Evolutionary conservation across 1,140 invertebrate species (phyloP).

Genomic region (Drosophila neocordata): DNA sequence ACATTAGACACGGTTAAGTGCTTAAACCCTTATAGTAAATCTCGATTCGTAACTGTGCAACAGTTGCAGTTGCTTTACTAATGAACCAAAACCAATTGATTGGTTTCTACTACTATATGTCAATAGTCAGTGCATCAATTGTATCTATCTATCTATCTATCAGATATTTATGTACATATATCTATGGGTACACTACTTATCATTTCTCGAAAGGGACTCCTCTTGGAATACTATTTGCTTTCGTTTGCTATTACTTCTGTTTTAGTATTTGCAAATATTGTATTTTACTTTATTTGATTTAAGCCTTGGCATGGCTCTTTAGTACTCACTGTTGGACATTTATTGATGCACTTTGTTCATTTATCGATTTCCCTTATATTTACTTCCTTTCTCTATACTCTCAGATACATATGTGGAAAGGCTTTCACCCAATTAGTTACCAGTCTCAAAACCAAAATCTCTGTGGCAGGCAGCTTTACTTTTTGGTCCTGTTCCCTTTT

Average conservation of each 20-base stretch:
- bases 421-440: constrained; percentile 69
- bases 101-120: constrained; percentile 47
- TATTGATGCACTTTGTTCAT: constrained; percentile 69
- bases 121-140: constrained; percentile 67
- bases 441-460: constrained; percentile 34
- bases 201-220: constrained; percentile 40
- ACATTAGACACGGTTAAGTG: constrained; percentile 79
- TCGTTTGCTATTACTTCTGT: background rate
- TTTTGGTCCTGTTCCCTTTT: background rate
- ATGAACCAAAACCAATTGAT: constrained; percentile 78
- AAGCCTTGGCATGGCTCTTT: constrained; percentile 26
- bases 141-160: constrained; percentile 58
- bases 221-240: constrained; percentile 44
- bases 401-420: background rate
- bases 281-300: constrained; percentile 72
- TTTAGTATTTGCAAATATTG: constrained; percentile 49
- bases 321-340: constrained; percentile 48
- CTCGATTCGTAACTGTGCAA: constrained; percentile 25
- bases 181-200: constrained; percentile 12
- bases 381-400: constrained; percentile 22
- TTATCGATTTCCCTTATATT: constrained; percentile 69
- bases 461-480: constrained; percentile 1
- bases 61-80: constrained; percentile 52
- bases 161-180: constrained; percentile 21
- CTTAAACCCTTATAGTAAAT: constrained; percentile 57